A percentile compares a stretch with the other conserved stretches of the same genome.
phyloP scores from a whole-genome alignment of 2,888 invertebrate genomes.

The Mesoligia furuncula region DNA sequence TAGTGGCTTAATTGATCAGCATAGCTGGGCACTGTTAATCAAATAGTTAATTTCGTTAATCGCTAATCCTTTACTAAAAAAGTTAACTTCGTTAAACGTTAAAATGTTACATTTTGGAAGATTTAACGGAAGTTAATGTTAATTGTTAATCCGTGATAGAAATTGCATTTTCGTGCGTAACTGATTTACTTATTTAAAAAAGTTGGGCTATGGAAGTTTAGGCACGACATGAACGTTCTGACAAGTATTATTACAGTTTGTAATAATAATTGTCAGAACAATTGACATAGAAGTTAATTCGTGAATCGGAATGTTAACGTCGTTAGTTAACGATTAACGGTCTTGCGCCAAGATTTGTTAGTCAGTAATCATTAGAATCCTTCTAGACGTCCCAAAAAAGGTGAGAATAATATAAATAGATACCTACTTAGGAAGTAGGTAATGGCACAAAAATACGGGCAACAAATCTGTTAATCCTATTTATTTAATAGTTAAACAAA shows the following conservation, averaged over 20 bases:
- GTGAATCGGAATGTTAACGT: not conserved
- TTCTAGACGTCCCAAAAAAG: not conserved
- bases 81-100: no score
- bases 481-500: constrained; percentile 16
- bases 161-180: not conserved
- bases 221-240: not conserved
- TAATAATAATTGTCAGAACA: not conserved
- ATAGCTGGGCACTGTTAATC: not conserved
- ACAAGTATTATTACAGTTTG: no score
- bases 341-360: not conserved
- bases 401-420: not conserved
- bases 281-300: not conserved
- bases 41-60: not conserved
- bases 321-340: not conserved
- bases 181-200: not conserved
- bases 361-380: not conserved
- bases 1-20: not conserved
- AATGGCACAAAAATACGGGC: not conserved
- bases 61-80: no score
- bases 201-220: not conserved
- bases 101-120: not conserved
- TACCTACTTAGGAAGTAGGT: not conserved
- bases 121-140: not conserved
- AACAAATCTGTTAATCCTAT: not conserved
- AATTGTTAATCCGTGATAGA: not conserved